Percentiles rank a stretch among this genome's conserved stretches.
phyloP scores from a whole-genome alignment of 2,797 vertebrate species.

The Podarcis siculus region DNA sequence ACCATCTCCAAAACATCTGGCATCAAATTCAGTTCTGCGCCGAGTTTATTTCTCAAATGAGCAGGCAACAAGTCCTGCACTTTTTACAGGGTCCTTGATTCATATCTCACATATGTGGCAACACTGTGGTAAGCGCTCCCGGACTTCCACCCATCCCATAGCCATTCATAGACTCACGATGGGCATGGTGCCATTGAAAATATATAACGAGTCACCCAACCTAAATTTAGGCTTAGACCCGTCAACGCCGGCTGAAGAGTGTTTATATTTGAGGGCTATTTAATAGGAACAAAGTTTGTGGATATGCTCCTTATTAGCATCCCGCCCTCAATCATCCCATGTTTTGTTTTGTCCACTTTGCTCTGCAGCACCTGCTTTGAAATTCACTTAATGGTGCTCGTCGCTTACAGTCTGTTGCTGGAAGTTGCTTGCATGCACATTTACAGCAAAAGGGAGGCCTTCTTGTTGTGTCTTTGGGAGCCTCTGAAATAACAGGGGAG shows the following conservation, averaged over 20 bases:
- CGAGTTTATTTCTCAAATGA: not conserved
- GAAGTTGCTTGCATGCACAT: not conserved
- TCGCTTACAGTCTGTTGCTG: not conserved
- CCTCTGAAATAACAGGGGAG: not conserved
- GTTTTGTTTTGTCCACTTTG: not conserved
- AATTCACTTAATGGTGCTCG: not conserved
- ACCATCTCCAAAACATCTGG: not conserved
- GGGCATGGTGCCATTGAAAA: not conserved
- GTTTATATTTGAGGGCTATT: constrained; percentile 18
- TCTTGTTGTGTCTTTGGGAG: not conserved
- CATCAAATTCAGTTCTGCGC: not conserved
- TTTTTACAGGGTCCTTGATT: too few relatives aligned
- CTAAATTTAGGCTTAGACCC: not conserved
- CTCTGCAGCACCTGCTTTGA: not conserved
- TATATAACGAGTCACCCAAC: not conserved
- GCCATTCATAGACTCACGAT: not conserved
- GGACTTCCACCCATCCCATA: not conserved
- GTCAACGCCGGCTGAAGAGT: constrained; percentile 4
- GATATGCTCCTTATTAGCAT: constrained; percentile 3
- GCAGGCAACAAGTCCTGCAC: too few relatives aligned
- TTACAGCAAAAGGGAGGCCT: not conserved
- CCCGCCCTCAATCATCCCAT: not conserved
- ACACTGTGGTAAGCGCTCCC: not conserved
- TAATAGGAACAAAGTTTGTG: not conserved
- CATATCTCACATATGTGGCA: not conserved